These are phyloP conservation scores for Amphiduros pacificus DNA, from an alignment of 2,888 invertebrate genomes.

Conservation along the genomic window DNA sequence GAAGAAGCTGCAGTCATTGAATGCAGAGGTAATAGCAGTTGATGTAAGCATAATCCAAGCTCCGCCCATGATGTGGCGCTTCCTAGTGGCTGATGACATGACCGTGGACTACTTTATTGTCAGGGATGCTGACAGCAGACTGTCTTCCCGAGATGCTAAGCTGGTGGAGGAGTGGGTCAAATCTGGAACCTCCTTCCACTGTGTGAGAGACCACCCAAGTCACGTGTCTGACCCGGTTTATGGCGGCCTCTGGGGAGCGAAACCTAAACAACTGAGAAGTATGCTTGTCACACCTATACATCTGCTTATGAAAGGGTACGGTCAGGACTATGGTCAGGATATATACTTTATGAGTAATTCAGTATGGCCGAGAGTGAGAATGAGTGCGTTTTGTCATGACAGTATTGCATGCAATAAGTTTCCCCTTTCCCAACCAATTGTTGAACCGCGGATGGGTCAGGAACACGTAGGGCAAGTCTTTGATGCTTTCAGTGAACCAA, in stretches of 20 bases:
- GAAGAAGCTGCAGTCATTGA: conserved; percentile 17
- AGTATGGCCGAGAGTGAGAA: conserved; percentile 31
- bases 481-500: conserved; percentile 1
- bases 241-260: conserved; percentile 35
- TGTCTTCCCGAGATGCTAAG: conserved; percentile 30
- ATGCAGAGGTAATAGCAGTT: conserved; percentile 27
- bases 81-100: conserved; percentile 33
- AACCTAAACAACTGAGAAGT: conserved; percentile 16
- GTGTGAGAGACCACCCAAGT: conserved; percentile 36
- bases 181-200: conserved; percentile 30
- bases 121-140: conserved; percentile 29
- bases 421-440: conserved; percentile 29
- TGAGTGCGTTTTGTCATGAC: conserved; percentile 31
- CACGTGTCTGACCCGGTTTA: conserved; percentile 30
- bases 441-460: conserved; percentile 26
- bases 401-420: conserved; percentile 33
- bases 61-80: conserved; percentile 38
- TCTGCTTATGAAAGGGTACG: conserved; percentile 25
- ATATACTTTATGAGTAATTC: conserved; percentile 29
- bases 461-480: conserved; percentile 33
- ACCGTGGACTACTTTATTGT: conserved; percentile 33
- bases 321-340: conserved; percentile 27
- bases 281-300: conserved; percentile 27
- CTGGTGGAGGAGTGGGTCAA: conserved; percentile 32
- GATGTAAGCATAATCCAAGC: conserved; percentile 14